A percentile compares a stretch with the other conserved stretches of the same genome.
Conservation (phyloP, 2,888 invertebrate species). For the Agrochola litura region DNA sequence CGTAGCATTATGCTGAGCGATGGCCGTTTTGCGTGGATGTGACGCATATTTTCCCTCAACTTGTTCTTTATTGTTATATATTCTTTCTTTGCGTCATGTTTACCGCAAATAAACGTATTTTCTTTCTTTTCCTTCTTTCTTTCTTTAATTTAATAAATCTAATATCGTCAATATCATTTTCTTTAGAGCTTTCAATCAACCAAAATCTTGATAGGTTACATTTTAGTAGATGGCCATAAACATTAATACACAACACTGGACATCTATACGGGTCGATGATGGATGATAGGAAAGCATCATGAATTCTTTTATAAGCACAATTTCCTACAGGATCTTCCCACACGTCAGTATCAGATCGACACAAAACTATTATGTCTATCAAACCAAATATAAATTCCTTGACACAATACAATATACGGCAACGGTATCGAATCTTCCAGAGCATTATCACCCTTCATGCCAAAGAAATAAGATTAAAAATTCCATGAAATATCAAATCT, state of each 20-base stretch:
- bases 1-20: too few relatives aligned
- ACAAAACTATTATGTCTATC: conserved; percentile 61
- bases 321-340: conserved; percentile 63
- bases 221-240: neutral
- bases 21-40: too few relatives aligned
- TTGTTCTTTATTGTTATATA: too few relatives aligned
- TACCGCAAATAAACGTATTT: too few relatives aligned
- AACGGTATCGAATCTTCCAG: neutral
- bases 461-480: conserved; percentile 6
- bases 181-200: neutral
- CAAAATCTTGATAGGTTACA: neutral
- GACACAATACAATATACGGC: conserved; percentile 48
- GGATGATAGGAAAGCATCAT: conserved; percentile 28
- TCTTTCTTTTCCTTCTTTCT: too few relatives aligned
- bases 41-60: too few relatives aligned
- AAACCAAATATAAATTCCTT: conserved; percentile 61
- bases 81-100: too few relatives aligned
- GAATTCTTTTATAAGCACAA: conserved; percentile 35
- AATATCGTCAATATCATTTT: neutral
- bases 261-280: conserved; percentile 36
- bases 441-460: neutral
- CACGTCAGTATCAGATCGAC: conserved; percentile 53
- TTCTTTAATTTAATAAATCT: too few relatives aligned
- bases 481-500: neutral
- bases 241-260: neutral